A percentile compares a stretch with the other conserved stretches of the same genome.
Conservation (phyloP, 1,140 invertebrate species). For the Aphelenchoides fujianensis region DNA sequence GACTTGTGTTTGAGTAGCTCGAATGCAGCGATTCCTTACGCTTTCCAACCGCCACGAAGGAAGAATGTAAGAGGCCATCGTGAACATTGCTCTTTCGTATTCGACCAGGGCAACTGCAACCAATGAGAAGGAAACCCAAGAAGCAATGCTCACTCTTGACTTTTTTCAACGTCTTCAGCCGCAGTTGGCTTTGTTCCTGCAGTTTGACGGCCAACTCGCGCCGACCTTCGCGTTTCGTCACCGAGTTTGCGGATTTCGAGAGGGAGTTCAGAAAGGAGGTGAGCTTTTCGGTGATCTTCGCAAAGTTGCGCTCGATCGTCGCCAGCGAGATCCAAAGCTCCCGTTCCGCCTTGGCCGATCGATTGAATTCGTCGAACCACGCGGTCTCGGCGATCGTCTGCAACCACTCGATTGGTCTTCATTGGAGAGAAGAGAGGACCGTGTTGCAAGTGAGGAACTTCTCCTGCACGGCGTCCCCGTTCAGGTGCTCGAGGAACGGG, state of each 20-base stretch:
- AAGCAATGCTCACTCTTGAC: conserved; percentile 33
- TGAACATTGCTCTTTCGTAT: conserved; percentile 28
- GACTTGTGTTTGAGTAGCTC: no score
- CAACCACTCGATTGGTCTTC: neutral
- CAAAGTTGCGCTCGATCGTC: conserved; percentile 29
- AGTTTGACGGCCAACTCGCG: conserved; percentile 29
- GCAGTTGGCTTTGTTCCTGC: conserved; percentile 38
- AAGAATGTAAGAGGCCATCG: conserved; percentile 30
- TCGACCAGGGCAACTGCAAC: conserved; percentile 7
- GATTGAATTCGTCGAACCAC: conserved; percentile 22
- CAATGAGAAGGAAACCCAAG: neutral
- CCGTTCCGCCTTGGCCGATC: conserved; percentile 19
- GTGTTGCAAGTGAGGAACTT: conserved; percentile 39
- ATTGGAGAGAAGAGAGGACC: conserved; percentile 28
- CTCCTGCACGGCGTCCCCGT: conserved; percentile 38
- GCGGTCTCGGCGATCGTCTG: conserved; percentile 21
- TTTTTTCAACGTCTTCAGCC: conserved; percentile 29
- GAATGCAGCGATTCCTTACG: no score
- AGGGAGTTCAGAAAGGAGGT: conserved; percentile 25
- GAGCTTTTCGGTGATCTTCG: conserved; percentile 30
- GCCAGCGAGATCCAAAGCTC: neutral
- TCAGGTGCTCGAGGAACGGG: conserved; percentile 41
- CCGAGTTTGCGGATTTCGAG: conserved; percentile 24
- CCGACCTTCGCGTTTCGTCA: conserved; percentile 37
- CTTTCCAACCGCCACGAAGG: conserved; percentile 35